Conservation (phyloP, 1,140 invertebrate species). For the Bombus superbus region DNA sequence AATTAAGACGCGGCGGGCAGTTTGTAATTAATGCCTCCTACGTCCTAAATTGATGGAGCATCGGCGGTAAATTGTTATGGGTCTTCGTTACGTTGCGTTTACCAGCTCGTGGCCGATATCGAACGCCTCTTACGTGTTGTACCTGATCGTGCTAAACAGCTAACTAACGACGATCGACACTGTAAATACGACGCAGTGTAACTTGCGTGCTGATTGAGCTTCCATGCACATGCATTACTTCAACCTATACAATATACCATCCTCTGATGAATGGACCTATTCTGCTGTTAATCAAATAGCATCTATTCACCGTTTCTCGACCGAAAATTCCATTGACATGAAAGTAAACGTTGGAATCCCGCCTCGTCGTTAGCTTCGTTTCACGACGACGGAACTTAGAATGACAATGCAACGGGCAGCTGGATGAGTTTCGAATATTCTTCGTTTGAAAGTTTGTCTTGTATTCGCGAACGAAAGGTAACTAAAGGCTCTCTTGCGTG, state of each 20-base stretch:
- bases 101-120: constrained; percentile 7
- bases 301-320: background rate
- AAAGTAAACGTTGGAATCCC: background rate
- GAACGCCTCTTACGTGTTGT: constrained; percentile 44
- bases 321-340: constrained; percentile 20
- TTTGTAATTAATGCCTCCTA: constrained; percentile 18
- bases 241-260: constrained; percentile 10
- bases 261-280: constrained; percentile 7
- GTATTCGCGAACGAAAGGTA: background rate
- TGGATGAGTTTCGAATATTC: background rate
- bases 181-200: constrained; percentile 44
- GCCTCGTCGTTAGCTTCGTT: no score
- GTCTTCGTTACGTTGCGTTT: constrained; percentile 43
- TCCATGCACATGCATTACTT: constrained; percentile 32
- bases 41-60: background rate
- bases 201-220: constrained; percentile 44
- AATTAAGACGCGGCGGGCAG: background rate
- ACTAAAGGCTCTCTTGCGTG: no score
- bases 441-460: background rate
- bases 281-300: background rate
- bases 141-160: constrained; percentile 36
- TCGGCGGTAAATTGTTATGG: constrained; percentile 41
- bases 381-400: no score
- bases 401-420: no score
- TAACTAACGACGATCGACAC: constrained; percentile 36